These are phyloP conservation scores for Pherbina coryleti DNA, from an alignment of 2,888 invertebrate species.

Conservation along the genomic window DNA sequence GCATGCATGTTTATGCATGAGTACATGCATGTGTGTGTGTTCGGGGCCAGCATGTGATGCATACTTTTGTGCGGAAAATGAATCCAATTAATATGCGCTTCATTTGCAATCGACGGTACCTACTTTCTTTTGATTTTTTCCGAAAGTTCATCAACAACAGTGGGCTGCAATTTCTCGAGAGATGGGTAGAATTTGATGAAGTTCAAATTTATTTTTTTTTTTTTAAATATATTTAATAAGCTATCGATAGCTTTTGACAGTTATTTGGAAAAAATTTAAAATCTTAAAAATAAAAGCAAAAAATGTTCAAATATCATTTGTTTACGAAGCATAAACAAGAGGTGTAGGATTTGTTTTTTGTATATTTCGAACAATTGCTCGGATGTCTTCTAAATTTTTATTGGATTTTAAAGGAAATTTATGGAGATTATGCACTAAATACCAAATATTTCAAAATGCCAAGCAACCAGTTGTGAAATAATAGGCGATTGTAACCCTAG, in stretches of 20 bases:
- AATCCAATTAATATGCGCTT: slow-evolving; percentile 45
- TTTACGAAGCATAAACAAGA: too few species aligned
- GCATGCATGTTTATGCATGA: neutral
- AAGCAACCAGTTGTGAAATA: too few species aligned
- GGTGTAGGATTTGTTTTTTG: too few species aligned
- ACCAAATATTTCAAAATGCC: too few species aligned
- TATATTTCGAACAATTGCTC: too few species aligned
- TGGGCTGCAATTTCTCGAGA: neutral
- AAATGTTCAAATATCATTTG: too few species aligned
- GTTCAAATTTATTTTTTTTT: neutral
- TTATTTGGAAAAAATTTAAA: too few species aligned
- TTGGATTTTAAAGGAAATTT: too few species aligned
- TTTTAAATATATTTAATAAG: neutral
- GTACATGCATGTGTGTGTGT: neutral
- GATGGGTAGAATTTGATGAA: neutral
- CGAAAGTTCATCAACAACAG: neutral
- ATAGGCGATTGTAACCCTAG: too few species aligned
- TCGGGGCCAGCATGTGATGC: neutral
- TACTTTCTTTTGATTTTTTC: slow-evolving; percentile 8
- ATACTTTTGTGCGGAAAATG: slow-evolving; percentile 35
- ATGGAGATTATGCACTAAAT: too few species aligned
- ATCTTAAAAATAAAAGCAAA: too few species aligned
- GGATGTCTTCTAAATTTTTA: too few species aligned
- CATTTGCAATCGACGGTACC: slow-evolving; percentile 39
- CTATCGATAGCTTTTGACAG: neutral